Evolutionary conservation across 2,888 invertebrate species (phyloP), one percentile per base, ranked within the genome.

Genomic region (Polyploca ridens): DNA sequence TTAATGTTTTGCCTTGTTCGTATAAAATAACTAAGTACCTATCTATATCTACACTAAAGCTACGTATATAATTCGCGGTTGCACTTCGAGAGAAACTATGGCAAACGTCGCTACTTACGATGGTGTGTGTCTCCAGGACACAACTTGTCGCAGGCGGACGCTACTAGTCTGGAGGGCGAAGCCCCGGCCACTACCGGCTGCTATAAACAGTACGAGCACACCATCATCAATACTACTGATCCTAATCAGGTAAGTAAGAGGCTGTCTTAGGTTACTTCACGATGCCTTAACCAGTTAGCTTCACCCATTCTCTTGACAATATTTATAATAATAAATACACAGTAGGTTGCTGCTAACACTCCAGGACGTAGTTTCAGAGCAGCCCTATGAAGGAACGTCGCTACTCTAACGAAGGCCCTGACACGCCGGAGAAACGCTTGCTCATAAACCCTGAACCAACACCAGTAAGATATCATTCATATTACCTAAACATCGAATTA

Each of bases 71-170:
- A 80, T 71, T 77, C 78, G 83, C 80, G 83, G 76, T 79, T 77
- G 78, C 72, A 70, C 78, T 61, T 41, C 74, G 80, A 82, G 79
- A 79, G 76, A 78, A 75, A 79, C 68, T 72, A 75, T 76, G 79
- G 89, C 88, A 87, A 82, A 83, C 89, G 88, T 87, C 83, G 90
- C 92, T 91, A 91, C 90, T 93, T 86, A 92, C 82, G 87, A 85
- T 91, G 90, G 90, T 94, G 84, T 92, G 91, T 94, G 93, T 90
- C 91, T 92, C 85, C 96, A 97, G 98, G 98, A 95, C 98, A 98
- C 96, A 97, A 98, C 95, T 95, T 97, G 95, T 97, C 98, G 90
- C 97, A 97, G 94, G 96, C 95, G 87, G 98, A 98, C 93, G 97
- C 97, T 83, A 97, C 97, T 95, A 98, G 97, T 90, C 95, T 97